A percentile compares a stretch with the other conserved stretches of the same genome.
Evolutionary conservation across 1,140 invertebrate genomes (phyloP).

Genomic region (Caerostris darwini): DNA sequence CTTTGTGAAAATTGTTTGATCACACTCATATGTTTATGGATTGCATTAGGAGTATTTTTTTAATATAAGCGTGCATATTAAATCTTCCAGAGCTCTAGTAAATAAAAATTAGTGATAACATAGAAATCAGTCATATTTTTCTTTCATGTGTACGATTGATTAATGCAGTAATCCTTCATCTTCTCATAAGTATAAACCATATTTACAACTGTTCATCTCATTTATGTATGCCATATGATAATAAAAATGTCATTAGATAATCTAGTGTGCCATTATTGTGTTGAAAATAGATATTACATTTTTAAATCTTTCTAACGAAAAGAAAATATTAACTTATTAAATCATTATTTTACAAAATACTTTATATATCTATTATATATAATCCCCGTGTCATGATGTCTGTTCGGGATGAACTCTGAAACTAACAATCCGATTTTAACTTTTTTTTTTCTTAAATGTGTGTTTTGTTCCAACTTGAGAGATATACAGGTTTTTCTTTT

Average conservation of each 20-base stretch:
- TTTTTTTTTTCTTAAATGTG: too few species aligned
- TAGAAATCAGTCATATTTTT: constrained; percentile 23
- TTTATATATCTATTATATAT: too few species aligned
- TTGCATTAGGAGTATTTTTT: constrained; percentile 35
- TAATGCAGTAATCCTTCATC: not conserved
- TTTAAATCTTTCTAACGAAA: too few species aligned
- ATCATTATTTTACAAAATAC: too few species aligned
- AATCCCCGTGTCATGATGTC: too few species aligned
- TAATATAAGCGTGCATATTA: constrained; percentile 31
- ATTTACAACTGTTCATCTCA: not conserved
- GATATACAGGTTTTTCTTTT: too few species aligned
- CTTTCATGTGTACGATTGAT: not conserved
- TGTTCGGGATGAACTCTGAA: too few species aligned
- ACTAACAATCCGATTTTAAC: too few species aligned
- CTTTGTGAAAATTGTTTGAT: constrained; percentile 25
- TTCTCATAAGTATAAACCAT: not conserved
- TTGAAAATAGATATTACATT: too few species aligned
- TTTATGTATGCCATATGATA: constrained; percentile 12
- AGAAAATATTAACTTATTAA: too few species aligned
- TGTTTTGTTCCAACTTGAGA: too few species aligned
- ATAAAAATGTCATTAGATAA: constrained; percentile 23
- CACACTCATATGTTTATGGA: constrained; percentile 25
- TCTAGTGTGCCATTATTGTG: too few species aligned
- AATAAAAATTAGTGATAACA: not conserved
- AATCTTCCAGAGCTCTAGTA: constrained; percentile 35